Base-by-base conservation (phyloP, 2,888 invertebrate species). In the Gymnosoma rotundatum region DNA sequence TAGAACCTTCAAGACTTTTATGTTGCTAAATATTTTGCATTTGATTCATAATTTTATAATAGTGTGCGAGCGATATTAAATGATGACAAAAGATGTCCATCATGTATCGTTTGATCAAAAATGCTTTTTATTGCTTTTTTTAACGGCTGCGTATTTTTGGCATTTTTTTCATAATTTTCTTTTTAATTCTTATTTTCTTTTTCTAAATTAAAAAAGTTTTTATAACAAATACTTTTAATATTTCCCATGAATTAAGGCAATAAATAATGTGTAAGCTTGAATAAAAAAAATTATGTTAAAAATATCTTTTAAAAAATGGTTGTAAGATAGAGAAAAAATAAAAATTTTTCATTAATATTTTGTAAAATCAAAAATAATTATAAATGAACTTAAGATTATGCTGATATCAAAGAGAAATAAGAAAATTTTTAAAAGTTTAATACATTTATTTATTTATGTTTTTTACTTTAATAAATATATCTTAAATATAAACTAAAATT, bases 381-480 rank as follows among this genome's bases (percentile, higher is more conserved):
- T 54, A 67, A 54, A 58, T 72, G 25, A 72, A 67, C 61, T 74
- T 69, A 70, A 84, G 45, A 67, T 50, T 75, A 81, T 73, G 76
- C 70, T 61, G 66, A 83, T 76, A 54, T 75, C 84, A 87, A 85
- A 63, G 83, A 87, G 75, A 87, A 73, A 87, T 38, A 66, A 36
- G n/a, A 52, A 20, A 18, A 9, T 18, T 18, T 8, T 16, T 10
- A 7, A 18, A 20, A 18, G 9, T 52, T 52, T 52, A 48, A 69
- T 45, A 32, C 0, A 52, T 42, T 50, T 36, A 42, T 63, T 45
- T 64, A 58, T 64, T 56, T 79, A 21, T 75, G 6, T 73, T 64
- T 32, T 42, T 79, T 72, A 78, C 20, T 75, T 78, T 50, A 32
- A 56, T 61, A 56, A 42, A 42, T 12, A 4, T 12, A 42, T 12